phyloP scores from a whole-genome alignment of 2,113 vertebrate genomes.

The Acanthochromis polyacanthus region DNA sequence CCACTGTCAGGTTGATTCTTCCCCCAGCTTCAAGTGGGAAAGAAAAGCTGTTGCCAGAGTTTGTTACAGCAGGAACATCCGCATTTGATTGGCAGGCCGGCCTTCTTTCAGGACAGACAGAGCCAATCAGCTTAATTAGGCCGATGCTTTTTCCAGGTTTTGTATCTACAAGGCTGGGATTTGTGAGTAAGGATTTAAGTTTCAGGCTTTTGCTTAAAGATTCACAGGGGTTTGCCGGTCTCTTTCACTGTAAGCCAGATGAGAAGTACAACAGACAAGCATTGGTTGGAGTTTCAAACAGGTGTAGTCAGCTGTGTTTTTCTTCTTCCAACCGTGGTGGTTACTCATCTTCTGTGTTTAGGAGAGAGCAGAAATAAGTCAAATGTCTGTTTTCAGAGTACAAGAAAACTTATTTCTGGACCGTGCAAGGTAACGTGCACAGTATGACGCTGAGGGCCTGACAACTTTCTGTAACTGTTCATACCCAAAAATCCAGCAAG shows the following conservation, averaged over 20 bases:
- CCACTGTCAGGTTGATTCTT: constrained; percentile 78
- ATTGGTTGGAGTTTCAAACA: constrained; percentile 32
- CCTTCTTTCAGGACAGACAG: constrained; percentile 67
- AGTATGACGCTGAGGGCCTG: not conserved
- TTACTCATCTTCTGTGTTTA: constrained; percentile 26
- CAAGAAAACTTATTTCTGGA: constrained; percentile 7
- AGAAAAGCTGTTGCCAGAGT: constrained; percentile 60
- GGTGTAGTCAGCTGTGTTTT: constrained; percentile 29
- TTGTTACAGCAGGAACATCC: constrained; percentile 71
- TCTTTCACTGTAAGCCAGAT: constrained; percentile 49
- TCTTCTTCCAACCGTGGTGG: constrained; percentile 1
- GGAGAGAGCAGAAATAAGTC: constrained; percentile 17
- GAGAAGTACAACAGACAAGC: constrained; percentile 45
- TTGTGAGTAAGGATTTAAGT: constrained; percentile 73
- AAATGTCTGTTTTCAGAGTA: constrained; percentile 5
- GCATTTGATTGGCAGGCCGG: constrained; percentile 78
- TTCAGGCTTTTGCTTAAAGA: constrained; percentile 65
- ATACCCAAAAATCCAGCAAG: too few species aligned
- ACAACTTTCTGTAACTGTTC: not conserved
- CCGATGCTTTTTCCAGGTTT: constrained; percentile 68
- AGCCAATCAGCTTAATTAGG: constrained; percentile 82
- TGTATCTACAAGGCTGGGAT: constrained; percentile 74
- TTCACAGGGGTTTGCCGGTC: constrained; percentile 54
- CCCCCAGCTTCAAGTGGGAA: constrained; percentile 58
- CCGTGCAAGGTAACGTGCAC: not conserved